These are phyloP conservation scores for Nomada fabriciana DNA, from an alignment of 2,888 invertebrate genomes.

Conservation along the genomic window DNA sequence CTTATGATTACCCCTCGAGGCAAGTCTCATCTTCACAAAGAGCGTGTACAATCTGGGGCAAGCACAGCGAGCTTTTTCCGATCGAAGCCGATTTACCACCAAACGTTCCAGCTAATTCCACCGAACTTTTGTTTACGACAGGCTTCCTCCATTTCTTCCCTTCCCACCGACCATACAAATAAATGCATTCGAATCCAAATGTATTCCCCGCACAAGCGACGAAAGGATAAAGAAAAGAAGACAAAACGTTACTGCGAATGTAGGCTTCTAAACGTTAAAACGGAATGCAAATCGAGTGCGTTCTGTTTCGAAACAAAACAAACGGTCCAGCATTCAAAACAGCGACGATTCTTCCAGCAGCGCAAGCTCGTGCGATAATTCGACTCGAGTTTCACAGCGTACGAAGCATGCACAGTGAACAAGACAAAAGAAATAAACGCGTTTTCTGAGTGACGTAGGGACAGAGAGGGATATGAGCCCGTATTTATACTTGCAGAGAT, in stretches of 20 bases:
- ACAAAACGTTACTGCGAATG: not conserved
- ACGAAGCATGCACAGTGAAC: constrained; percentile 1
- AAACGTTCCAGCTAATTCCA: constrained; percentile 20
- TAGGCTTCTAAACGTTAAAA: not conserved
- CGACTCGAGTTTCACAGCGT: not conserved
- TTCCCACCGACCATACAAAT: not conserved
- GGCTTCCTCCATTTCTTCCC: not conserved
- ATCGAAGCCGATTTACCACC: constrained; percentile 28
- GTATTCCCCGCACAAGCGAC: not conserved
- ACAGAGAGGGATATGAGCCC: constrained; percentile 6
- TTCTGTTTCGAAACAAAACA: not conserved
- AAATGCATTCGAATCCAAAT: not conserved
- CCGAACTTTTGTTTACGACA: constrained; percentile 5
- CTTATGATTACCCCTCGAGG: constrained; percentile 1
- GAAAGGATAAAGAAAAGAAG: not conserved
- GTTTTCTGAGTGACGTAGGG: not conserved
- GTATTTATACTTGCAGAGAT: constrained; percentile 52
- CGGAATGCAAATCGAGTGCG: not conserved
- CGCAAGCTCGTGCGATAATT: not conserved
- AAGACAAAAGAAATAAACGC: constrained; percentile 36
- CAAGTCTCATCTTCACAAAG: not conserved
- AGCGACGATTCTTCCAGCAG: not conserved
- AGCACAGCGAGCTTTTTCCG: constrained; percentile 15
- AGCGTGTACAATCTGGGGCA: constrained; percentile 10
- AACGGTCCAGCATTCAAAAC: not conserved